Percentiles rank a stretch among this genome's conserved stretches.
phyloP scores from a whole-genome alignment of 2,888 invertebrate species.

The Noctua fimbriata region DNA sequence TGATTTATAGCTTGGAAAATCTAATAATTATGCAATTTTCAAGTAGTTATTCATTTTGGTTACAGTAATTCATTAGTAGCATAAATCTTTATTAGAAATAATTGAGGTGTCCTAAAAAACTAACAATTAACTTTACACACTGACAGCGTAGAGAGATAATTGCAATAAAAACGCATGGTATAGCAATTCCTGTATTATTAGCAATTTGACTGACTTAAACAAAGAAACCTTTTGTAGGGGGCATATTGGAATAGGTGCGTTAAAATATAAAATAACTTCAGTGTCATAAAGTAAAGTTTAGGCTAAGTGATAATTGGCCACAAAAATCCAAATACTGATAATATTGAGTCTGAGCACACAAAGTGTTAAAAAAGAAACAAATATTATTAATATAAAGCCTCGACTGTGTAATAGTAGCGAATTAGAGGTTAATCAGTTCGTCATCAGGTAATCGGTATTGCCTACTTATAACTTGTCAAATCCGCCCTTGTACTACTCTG shows the following conservation, averaged over 20 bases:
- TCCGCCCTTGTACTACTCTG: constrained; percentile 74
- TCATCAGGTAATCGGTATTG: constrained; percentile 61
- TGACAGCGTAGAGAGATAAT: constrained; percentile 52
- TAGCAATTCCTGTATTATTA: constrained; percentile 44
- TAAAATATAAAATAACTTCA: constrained; percentile 13
- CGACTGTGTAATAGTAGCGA: constrained; percentile 10
- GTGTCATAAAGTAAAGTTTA: constrained; percentile 3
- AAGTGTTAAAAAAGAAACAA: constrained; percentile 2
- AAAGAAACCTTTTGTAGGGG: constrained; percentile 45
- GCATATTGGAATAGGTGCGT: neutral
- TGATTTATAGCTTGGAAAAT: constrained; percentile 34
- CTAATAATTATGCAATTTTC: constrained; percentile 27
- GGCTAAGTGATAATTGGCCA: neutral
- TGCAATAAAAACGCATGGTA: constrained; percentile 45
- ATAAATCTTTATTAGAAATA: constrained; percentile 42
- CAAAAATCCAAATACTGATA: neutral
- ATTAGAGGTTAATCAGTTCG: constrained; percentile 45
- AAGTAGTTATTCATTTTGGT: constrained; percentile 30
- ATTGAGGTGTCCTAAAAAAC: constrained; percentile 58
- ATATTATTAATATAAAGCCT: constrained; percentile 3
- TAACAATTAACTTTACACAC: constrained; percentile 40
- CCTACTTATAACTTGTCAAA: constrained; percentile 73
- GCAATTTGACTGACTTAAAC: constrained; percentile 39
- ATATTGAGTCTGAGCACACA: neutral
- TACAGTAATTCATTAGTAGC: constrained; percentile 31